These are phyloP conservation scores for Thymallus thymallus DNA, from an alignment of 2,113 vertebrate species.

Conservation along the genomic window DNA sequence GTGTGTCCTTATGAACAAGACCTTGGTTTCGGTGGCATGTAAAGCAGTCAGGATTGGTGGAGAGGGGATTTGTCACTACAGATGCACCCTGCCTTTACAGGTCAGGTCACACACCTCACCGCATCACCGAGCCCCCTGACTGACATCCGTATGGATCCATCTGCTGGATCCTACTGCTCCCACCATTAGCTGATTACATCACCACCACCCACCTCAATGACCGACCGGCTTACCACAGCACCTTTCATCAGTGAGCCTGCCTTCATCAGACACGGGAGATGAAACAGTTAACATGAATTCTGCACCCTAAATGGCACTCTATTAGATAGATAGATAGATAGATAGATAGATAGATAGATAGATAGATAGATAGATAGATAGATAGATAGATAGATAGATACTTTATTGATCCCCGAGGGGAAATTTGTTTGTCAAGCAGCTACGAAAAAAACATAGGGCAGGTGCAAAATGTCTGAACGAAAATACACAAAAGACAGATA, in stretches of 20 bases:
- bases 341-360: too few relatives aligned
- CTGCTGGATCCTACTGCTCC: background rate
- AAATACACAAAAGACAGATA: too few relatives aligned
- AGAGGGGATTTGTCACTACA: background rate
- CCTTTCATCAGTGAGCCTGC: background rate
- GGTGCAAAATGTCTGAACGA: too few relatives aligned
- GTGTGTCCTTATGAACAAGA: too few relatives aligned
- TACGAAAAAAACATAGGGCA: too few relatives aligned
- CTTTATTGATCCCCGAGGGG: too few relatives aligned
- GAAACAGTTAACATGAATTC: background rate
- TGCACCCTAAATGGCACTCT: too few relatives aligned
- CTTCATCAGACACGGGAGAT: background rate
- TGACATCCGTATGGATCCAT: background rate
- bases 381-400: too few relatives aligned
- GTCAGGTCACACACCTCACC: background rate
- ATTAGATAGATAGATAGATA: too few relatives aligned
- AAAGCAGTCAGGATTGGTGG: background rate
- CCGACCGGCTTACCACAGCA: background rate
- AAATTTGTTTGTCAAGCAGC: too few relatives aligned
- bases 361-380: too few relatives aligned
- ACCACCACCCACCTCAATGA: background rate
- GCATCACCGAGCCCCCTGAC: background rate
- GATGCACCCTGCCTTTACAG: background rate
- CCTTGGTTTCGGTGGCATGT: background rate
- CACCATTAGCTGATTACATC: conserved; percentile 12